Percentiles rank a stretch among this genome's conserved stretches.
These are phyloP conservation scores for Nycticryphes semicollaris DNA, from an alignment of 2,113 vertebrate genomes.

Conservation along the genomic window DNA sequence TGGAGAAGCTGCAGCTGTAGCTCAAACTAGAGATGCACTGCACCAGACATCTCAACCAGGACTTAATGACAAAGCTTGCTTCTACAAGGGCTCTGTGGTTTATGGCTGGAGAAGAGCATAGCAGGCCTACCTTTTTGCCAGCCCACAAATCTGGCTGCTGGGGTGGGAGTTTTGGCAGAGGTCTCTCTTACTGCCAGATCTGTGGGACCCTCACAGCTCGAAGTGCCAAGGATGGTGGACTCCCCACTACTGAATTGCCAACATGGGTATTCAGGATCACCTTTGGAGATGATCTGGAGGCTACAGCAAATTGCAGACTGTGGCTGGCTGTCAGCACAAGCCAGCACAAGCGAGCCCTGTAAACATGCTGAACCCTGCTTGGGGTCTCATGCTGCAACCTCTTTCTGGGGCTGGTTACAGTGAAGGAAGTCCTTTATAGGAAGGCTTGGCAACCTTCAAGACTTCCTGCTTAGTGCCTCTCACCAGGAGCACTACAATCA, in stretches of 20 bases:
- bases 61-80: neutral
- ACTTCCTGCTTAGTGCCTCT: neutral
- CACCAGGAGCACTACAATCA: neutral
- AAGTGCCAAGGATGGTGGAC: neutral
- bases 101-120: neutral
- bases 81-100: neutral
- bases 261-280: neutral
- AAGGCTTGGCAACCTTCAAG: neutral
- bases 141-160: neutral
- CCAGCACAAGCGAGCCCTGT: fast-evolving
- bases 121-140: neutral
- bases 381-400: neutral
- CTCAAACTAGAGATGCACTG: neutral
- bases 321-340: fast-evolving
- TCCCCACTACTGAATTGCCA: neutral
- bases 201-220: fast-evolving
- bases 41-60: fast-evolving
- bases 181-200: neutral
- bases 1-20: neutral
- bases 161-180: neutral
- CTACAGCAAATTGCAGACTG: neutral
- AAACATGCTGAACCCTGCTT: fast-evolving
- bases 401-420: neutral
- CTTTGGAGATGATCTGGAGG: neutral
- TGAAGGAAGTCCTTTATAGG: neutral